Percentiles rank a stretch among this genome's conserved stretches.
Conservation (phyloP, 2,797 vertebrate species). For the Enteromius paludinosus region DNA sequence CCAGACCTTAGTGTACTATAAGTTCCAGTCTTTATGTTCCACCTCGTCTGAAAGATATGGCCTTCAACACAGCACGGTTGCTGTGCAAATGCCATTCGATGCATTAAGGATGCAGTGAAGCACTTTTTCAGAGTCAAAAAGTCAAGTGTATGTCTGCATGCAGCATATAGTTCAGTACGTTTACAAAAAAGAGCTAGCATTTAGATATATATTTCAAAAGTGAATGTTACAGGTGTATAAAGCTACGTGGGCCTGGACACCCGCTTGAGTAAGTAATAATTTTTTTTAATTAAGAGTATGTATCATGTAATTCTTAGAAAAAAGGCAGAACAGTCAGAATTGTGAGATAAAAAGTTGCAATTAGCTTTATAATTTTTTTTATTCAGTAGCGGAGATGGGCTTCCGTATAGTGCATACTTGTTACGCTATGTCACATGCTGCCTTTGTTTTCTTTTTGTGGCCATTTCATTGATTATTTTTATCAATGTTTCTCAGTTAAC, state of each 20-base stretch:
- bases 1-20: constrained; percentile 36
- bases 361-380: too few relatives aligned
- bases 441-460: background rate
- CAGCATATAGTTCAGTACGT: background rate
- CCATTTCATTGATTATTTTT: background rate
- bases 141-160: background rate
- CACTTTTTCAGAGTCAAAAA: background rate
- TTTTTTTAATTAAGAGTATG: too few relatives aligned
- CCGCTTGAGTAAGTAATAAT: background rate
- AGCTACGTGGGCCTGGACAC: background rate
- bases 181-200: background rate
- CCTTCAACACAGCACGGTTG: background rate
- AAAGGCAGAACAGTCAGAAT: too few relatives aligned
- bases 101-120: constrained; percentile 11
- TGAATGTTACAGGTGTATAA: background rate
- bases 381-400: too few relatives aligned
- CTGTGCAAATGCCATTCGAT: background rate
- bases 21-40: constrained; percentile 32
- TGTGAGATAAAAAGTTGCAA: too few relatives aligned
- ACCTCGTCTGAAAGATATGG: constrained; percentile 24
- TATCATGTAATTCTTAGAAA: too few relatives aligned
- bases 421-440: background rate
- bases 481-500: background rate
- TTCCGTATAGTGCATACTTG: too few relatives aligned
- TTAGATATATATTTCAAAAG: background rate